Percentiles rank a stretch among this genome's conserved stretches.
Conservation (phyloP, 2,888 invertebrate species). For the Cerastis rubricosa region DNA sequence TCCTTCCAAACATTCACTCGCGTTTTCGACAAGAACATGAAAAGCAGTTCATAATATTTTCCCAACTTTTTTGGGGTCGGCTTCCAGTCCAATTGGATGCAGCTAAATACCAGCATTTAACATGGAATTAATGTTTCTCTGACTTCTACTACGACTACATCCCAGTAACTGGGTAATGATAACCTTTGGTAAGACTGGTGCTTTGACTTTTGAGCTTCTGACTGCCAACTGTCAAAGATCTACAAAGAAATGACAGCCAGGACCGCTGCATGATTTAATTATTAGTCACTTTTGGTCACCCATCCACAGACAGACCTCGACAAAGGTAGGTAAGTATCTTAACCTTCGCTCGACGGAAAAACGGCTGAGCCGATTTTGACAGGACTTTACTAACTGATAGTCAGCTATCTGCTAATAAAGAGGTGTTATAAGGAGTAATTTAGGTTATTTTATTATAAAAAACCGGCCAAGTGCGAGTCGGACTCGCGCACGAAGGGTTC, state of each 20-base stretch:
- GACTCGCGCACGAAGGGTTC: too few relatives aligned
- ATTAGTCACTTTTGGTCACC: not conserved
- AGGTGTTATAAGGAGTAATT: too few relatives aligned
- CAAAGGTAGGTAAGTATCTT: not conserved
- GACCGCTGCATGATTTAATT: not conserved
- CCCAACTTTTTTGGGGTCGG: not conserved
- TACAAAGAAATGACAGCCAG: not conserved
- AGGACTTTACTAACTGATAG: too few relatives aligned
- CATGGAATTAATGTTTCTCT: not conserved
- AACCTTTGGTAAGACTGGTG: not conserved
- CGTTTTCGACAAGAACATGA: not conserved
- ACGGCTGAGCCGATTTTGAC: too few relatives aligned
- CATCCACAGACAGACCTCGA: not conserved
- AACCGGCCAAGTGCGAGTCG: too few relatives aligned
- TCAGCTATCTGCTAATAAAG: too few relatives aligned
- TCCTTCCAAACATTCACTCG: conserved; percentile 12
- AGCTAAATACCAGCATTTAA: not conserved
- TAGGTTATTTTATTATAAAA: too few relatives aligned
- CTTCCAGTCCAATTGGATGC: not conserved
- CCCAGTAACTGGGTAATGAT: not conserved
- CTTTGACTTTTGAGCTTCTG: not conserved
- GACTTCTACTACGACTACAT: not conserved
- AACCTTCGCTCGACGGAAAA: not conserved
- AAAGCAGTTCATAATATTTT: not conserved
- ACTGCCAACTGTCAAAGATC: not conserved